Percentiles rank a stretch among this genome's conserved stretches.
phyloP scores from a whole-genome alignment of 1,140 invertebrate species.

The Euborellia annulipes region DNA sequence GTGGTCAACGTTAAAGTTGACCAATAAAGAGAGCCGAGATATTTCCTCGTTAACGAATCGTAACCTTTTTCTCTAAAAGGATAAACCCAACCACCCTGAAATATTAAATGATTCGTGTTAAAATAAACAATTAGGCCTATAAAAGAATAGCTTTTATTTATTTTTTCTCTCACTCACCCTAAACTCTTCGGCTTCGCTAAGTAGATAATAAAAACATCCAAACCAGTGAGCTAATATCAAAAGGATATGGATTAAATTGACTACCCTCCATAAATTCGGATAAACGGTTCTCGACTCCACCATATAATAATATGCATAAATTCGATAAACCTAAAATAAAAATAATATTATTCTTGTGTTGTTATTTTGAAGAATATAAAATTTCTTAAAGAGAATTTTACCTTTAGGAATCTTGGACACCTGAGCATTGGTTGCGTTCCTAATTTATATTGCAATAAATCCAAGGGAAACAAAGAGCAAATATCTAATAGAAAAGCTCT shows the following conservation, averaged over 20 bases:
- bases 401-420: conserved; percentile 70
- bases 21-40: conserved; percentile 89
- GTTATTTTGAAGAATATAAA: neutral
- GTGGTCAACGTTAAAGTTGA: conserved; percentile 92
- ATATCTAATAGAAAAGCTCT: conserved; percentile 76
- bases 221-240: conserved; percentile 94
- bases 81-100: conserved; percentile 77
- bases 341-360: conserved; percentile 11
- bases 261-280: conserved; percentile 90
- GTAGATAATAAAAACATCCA: conserved; percentile 89
- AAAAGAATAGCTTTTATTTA: conserved; percentile 7
- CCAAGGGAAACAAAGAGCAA: conserved; percentile 64
- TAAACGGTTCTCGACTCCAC: conserved; percentile 88
- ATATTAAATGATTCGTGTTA: conserved; percentile 1
- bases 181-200: conserved; percentile 83
- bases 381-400: conserved; percentile 18
- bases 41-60: conserved; percentile 74
- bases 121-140: neutral
- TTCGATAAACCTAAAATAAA: conserved; percentile 62
- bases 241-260: conserved; percentile 87
- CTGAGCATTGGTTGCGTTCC: conserved; percentile 64
- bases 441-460: conserved; percentile 66
- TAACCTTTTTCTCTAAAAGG: conserved; percentile 75
- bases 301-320: conserved; percentile 88
- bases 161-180: conserved; percentile 31